A percentile compares a stretch with the other conserved stretches of the same genome.
Evolutionary conservation across 2,888 invertebrate genomes (phyloP).

Genomic region (Chrysina gloriosa): DNA sequence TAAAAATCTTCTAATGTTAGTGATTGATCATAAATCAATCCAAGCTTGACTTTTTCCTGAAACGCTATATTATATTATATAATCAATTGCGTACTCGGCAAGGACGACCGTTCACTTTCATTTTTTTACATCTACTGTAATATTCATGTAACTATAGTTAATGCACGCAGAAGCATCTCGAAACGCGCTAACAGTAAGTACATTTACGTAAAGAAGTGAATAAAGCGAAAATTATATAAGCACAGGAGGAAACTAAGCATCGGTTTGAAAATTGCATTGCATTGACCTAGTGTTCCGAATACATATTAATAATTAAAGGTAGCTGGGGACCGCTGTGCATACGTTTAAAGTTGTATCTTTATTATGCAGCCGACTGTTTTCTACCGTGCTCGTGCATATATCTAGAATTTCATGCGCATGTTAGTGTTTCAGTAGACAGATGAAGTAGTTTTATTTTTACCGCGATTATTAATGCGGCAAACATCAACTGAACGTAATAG

Average conservation of each 20-base stretch:
- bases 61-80: conserved; percentile 15
- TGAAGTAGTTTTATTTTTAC: not conserved
- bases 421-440: not conserved
- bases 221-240: not conserved
- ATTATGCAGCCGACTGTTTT: too few species aligned
- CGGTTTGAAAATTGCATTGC: conserved; percentile 12
- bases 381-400: not conserved
- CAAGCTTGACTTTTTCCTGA: conserved; percentile 5
- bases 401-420: not conserved
- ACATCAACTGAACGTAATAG: not conserved
- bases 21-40: not conserved
- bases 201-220: not conserved
- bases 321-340: too few species aligned
- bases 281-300: conserved; percentile 29
- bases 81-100: conserved; percentile 4
- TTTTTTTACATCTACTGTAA: conserved; percentile 10
- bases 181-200: not conserved
- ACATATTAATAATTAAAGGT: too few species aligned
- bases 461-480: not conserved
- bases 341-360: too few species aligned
- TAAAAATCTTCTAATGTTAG: not conserved
- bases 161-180: not conserved
- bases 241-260: conserved; percentile 10
- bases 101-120: conserved; percentile 30
- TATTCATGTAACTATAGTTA: not conserved